Conservation (phyloP, 2,888 invertebrate species). For the Leistus spinibarbis region DNA sequence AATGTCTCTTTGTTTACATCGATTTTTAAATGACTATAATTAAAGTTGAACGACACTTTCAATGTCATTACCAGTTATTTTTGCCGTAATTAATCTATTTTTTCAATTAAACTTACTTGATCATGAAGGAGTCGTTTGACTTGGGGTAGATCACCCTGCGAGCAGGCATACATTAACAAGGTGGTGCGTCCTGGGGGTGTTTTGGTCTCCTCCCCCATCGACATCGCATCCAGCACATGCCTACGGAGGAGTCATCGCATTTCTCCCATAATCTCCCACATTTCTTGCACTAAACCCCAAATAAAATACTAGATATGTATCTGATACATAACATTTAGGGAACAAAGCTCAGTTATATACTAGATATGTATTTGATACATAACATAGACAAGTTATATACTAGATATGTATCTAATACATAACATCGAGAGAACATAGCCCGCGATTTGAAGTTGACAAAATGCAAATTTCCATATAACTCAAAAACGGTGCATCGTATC, state of each 20-base stretch:
- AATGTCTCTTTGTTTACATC: background rate
- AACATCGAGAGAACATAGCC: no score
- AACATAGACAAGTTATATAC: no score
- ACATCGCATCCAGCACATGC: conserved; percentile 6
- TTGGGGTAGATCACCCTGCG: conserved; percentile 80
- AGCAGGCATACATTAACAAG: conserved; percentile 89
- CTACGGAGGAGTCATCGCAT: background rate
- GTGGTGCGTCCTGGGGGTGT: conserved; percentile 65
- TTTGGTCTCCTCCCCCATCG: conserved; percentile 8
- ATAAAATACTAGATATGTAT: background rate
- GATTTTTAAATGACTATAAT: background rate
- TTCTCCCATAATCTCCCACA: background rate
- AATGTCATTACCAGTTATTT: background rate
- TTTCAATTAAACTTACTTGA: conserved; percentile 66
- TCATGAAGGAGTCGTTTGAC: conserved; percentile 76
- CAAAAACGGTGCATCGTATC: no score
- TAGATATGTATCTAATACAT: no score
- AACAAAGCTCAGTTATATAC: no score
- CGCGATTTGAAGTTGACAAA: no score
- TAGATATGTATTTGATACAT: no score
- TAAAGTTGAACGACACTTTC: background rate
- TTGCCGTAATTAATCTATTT: background rate
- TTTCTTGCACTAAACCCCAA: background rate
- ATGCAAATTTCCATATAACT: no score
- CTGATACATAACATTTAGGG: no score